These are phyloP conservation scores for Lucilia cuprina DNA, from an alignment of 1,140 invertebrate genomes.

Conservation along the genomic window DNA sequence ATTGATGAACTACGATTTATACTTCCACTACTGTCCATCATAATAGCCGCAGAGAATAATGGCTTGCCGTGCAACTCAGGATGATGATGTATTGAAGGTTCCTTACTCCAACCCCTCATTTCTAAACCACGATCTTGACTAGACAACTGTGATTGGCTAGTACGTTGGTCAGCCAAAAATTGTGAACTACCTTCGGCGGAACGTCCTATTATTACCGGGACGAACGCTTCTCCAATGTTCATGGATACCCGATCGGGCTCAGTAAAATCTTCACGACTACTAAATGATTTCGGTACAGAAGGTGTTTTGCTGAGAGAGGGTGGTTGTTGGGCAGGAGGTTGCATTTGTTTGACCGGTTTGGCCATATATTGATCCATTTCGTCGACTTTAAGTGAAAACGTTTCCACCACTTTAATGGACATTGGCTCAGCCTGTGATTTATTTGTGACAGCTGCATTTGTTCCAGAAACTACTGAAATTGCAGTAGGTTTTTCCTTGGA, in stretches of 20 bases:
- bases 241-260: constrained; percentile 46
- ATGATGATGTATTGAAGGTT: constrained; percentile 42
- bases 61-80: constrained; percentile 39
- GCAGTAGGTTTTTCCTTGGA: constrained; percentile 47
- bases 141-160: not conserved
- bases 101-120: constrained; percentile 44
- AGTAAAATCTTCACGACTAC: constrained; percentile 55
- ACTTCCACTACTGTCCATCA: constrained; percentile 45
- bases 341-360: constrained; percentile 45
- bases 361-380: constrained; percentile 59
- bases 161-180: constrained; percentile 4
- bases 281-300: constrained; percentile 45
- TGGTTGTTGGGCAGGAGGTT: constrained; percentile 43
- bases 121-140: constrained; percentile 11
- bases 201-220: constrained; percentile 48
- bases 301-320: constrained; percentile 36
- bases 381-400: constrained; percentile 58
- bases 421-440: constrained; percentile 50
- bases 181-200: constrained; percentile 40
- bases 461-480: constrained; percentile 46
- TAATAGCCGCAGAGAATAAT: constrained; percentile 54
- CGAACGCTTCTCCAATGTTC: constrained; percentile 53
- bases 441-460: constrained; percentile 45
- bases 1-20: constrained; percentile 4
- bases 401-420: constrained; percentile 54